Percentiles rank a stretch among this genome's conserved stretches.
Evolutionary conservation across 2,797 vertebrate species (phyloP).

Genomic region (Vespertilio murinus): DNA sequence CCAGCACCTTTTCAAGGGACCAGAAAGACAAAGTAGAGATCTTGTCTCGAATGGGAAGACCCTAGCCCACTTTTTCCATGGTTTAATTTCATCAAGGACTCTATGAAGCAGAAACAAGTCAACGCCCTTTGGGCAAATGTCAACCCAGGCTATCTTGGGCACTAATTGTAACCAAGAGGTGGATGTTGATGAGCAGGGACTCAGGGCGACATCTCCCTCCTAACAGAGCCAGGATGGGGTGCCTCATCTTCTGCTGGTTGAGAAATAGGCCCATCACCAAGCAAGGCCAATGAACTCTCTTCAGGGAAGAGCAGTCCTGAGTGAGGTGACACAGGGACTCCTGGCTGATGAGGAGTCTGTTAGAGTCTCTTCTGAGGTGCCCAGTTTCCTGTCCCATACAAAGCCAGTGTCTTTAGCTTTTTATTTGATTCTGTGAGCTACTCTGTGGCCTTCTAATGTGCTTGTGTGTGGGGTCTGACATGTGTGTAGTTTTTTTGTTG

Average conservation of each 20-base stretch:
- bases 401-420: not conserved
- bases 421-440: not conserved
- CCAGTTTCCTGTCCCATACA: not conserved
- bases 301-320: not conserved
- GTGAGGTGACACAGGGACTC: not conserved
- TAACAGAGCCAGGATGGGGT: not conserved
- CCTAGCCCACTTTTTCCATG: not conserved
- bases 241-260: not conserved
- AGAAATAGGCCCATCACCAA: not conserved
- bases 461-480: not conserved
- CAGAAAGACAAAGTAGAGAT: not conserved
- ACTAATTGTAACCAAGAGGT: not conserved
- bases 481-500: not conserved
- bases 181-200: not conserved
- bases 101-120: not conserved
- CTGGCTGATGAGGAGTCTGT: not conserved
- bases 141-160: not conserved
- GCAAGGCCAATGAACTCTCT: not conserved
- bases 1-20: not conserved
- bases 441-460: not conserved
- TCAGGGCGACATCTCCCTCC: not conserved
- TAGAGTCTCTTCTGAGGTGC: not conserved
- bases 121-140: not conserved
- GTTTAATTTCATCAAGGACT: not conserved
- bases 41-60: not conserved